Percentiles rank a stretch among this genome's conserved stretches.
Evolutionary conservation across 2,888 invertebrate species (phyloP).

Genomic region (Pandemis cinnamomeana): DNA sequence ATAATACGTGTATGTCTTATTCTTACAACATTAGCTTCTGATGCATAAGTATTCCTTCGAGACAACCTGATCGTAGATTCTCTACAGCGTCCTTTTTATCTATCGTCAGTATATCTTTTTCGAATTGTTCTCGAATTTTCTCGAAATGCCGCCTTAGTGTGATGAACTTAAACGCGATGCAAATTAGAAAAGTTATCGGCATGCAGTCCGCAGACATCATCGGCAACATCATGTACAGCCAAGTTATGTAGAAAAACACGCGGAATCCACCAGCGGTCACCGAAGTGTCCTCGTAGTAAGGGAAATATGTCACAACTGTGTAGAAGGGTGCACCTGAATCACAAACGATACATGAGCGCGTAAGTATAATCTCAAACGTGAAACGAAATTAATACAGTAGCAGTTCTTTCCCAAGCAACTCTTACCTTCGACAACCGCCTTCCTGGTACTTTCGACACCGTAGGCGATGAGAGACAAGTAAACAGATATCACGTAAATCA

Average conservation of each 20-base stretch:
- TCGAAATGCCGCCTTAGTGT: constrained; percentile 67
- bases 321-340: constrained; percentile 70
- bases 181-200: constrained; percentile 72
- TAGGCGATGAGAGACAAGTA: constrained; percentile 70
- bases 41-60: constrained; percentile 71
- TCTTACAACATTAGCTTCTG: constrained; percentile 70
- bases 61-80: constrained; percentile 61
- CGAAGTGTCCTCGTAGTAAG: constrained; percentile 66
- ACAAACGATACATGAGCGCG: constrained; percentile 10
- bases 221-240: constrained; percentile 77
- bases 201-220: constrained; percentile 78
- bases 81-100: constrained; percentile 56
- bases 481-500: constrained; percentile 66
- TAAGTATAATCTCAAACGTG: not conserved
- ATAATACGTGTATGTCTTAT: constrained; percentile 22
- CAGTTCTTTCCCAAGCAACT: constrained; percentile 38
- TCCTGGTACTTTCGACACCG: constrained; percentile 70
- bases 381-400: not conserved
- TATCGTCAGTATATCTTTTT: constrained; percentile 52
- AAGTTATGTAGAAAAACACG: constrained; percentile 71
- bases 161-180: constrained; percentile 69
- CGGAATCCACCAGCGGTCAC: constrained; percentile 59
- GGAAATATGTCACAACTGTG: constrained; percentile 75
- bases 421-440: constrained; percentile 66
- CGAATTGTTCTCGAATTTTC: constrained; percentile 60